phyloP scores from a whole-genome alignment of 2,113 vertebrate genomes.

The Phoenicopterus ruber region DNA sequence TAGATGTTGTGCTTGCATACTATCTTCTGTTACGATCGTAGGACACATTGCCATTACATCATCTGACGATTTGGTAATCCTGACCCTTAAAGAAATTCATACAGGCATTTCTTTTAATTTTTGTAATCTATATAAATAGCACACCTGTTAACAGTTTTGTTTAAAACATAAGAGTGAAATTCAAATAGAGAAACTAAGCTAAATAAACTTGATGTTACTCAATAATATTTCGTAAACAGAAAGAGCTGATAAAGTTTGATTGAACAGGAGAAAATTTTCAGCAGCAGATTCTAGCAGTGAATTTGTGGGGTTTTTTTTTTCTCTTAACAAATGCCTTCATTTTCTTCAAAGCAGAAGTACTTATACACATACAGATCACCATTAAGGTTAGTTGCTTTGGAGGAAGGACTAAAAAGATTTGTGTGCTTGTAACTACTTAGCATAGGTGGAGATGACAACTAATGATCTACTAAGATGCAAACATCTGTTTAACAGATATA shows the following conservation, averaged over 20 bases:
- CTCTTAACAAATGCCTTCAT: background rate
- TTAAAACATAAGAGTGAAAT: background rate
- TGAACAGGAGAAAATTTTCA: background rate
- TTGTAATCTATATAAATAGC: background rate
- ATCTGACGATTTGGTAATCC: constrained; percentile 78
- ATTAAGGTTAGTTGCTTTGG: background rate
- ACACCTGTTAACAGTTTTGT: background rate
- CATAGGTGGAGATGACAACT: background rate
- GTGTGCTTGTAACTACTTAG: background rate
- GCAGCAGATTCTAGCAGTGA: background rate
- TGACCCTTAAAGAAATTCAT: constrained; percentile 77
- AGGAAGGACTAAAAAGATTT: background rate
- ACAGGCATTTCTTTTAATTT: background rate
- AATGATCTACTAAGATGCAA: background rate
- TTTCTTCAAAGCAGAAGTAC: background rate
- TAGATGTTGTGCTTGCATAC: constrained; percentile 97
- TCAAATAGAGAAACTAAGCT: background rate
- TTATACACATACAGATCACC: background rate
- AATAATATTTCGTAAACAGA: background rate
- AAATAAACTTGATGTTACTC: background rate
- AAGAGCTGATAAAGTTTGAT: background rate
- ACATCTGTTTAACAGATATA: background rate
- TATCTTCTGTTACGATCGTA: constrained; percentile 90
- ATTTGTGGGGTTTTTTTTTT: background rate
- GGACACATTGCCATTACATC: constrained; percentile 89